Conservation (phyloP, 2,113 vertebrate species). For the Antechinus flavipes region DNA sequence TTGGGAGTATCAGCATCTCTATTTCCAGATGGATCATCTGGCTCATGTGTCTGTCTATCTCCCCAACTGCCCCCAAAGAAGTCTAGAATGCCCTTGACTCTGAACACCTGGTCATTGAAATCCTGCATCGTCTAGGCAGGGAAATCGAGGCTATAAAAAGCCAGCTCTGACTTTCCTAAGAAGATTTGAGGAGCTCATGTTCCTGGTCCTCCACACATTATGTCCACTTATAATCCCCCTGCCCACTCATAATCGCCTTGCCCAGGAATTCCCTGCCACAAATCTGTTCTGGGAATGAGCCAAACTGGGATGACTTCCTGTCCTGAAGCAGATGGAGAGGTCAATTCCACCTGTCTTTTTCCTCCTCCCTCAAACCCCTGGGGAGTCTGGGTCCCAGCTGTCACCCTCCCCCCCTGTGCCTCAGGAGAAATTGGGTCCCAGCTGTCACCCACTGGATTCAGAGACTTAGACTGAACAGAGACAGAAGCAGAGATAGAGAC, state of each 20-base stretch:
- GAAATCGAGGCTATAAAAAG: too few relatives aligned
- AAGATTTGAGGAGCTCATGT: conserved; percentile 86
- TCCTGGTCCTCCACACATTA: conserved; percentile 91
- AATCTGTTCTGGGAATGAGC: not conserved
- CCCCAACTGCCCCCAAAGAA: not conserved
- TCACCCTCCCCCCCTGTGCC: not conserved
- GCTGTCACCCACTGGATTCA: not conserved
- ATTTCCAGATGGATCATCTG: not conserved
- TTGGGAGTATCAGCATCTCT: conserved; percentile 11
- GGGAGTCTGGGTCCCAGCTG: too few relatives aligned
- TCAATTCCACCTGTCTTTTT: not conserved
- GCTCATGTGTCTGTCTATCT: not conserved
- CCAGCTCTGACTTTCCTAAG: conserved; percentile 72
- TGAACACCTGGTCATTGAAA: too few relatives aligned
- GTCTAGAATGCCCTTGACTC: not conserved
- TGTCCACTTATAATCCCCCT: conserved; percentile 86
- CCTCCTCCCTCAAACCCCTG: not conserved
- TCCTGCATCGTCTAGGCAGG: not conserved
- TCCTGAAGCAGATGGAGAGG: not conserved
- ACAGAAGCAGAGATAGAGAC: not conserved
- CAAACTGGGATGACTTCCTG: not conserved
- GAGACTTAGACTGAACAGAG: not conserved
- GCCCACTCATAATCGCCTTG: conserved; percentile 86
- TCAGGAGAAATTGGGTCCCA: not conserved
- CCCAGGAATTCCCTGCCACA: conserved; percentile 84